Percentiles rank a stretch among this genome's conserved stretches.
These are phyloP conservation scores for Pitta sordida DNA, from an alignment of 2,113 vertebrate species.

Conservation along the genomic window DNA sequence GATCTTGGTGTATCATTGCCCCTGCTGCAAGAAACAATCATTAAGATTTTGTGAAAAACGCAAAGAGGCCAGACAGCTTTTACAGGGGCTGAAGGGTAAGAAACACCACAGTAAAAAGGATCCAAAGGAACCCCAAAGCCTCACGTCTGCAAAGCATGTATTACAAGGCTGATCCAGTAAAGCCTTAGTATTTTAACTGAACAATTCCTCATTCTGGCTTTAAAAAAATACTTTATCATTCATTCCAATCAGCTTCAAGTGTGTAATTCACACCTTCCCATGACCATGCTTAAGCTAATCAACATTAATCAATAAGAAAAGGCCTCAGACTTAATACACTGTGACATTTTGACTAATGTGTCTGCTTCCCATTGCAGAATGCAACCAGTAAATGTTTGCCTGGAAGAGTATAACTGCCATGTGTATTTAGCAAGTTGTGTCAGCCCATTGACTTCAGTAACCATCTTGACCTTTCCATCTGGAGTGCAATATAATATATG, in stretches of 20 bases:
- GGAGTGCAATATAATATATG: neutral
- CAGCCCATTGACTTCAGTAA: neutral
- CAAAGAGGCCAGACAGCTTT: neutral
- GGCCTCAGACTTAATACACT: neutral
- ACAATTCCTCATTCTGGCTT: neutral
- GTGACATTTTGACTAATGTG: neutral
- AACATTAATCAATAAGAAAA: neutral
- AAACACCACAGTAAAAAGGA: neutral
- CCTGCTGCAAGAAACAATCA: neutral
- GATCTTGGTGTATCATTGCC: neutral
- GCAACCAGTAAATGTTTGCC: neutral
- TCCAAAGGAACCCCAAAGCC: neutral
- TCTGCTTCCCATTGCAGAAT: neutral
- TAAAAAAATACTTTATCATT: neutral
- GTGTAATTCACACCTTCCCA: neutral
- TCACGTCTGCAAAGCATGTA: neutral
- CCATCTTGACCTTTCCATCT: neutral
- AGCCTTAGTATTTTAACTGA: neutral
- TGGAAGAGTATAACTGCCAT: neutral
- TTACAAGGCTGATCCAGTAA: neutral
- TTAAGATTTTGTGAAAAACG: neutral
- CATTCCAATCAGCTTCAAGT: neutral
- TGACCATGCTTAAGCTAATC: neutral
- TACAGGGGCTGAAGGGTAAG: neutral
- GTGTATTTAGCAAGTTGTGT: neutral